Evolutionary conservation across 2,797 vertebrate species (phyloP).

Genomic region (Neoniphon sammara): DNA sequence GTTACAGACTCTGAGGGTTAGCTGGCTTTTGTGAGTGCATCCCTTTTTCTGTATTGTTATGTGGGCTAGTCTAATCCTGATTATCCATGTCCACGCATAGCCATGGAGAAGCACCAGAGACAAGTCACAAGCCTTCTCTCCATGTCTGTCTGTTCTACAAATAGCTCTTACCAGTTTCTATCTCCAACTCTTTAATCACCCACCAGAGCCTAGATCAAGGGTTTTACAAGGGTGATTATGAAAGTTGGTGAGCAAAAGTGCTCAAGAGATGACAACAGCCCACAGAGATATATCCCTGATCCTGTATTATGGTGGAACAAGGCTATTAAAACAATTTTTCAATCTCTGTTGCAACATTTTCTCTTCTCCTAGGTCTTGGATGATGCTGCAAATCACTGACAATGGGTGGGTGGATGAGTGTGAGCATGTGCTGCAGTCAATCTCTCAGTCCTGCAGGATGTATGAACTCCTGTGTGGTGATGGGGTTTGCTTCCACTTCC

Average conservation of each 20-base stretch:
- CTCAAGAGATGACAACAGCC: slow-evolving; percentile 39
- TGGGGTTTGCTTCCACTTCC: not conserved
- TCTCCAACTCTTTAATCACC: slow-evolving; percentile 68
- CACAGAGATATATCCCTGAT: slow-evolving; percentile 52
- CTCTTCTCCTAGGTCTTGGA: not conserved
- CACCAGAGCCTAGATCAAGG: slow-evolving; percentile 62
- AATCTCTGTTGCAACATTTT: slow-evolving; percentile 10
- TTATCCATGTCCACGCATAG: slow-evolving; percentile 57
- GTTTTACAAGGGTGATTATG: slow-evolving; percentile 69
- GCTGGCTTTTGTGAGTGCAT: slow-evolving; percentile 9
- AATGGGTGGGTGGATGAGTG: not conserved
- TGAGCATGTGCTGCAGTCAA: not conserved
- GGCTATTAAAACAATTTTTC: slow-evolving; percentile 21
- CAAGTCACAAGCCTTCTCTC: slow-evolving; percentile 28
- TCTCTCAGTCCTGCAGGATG: not conserved
- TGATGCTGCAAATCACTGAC: slow-evolving; percentile 26
- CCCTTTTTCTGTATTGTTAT: slow-evolving; percentile 42
- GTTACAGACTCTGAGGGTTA: slow-evolving; percentile 18
- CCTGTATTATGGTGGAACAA: slow-evolving; percentile 28
- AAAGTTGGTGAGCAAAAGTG: slow-evolving; percentile 60
- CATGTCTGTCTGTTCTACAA: slow-evolving; percentile 52
- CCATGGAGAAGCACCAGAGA: slow-evolving; percentile 29
- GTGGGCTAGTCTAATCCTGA: slow-evolving; percentile 65
- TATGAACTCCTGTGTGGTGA: not conserved
- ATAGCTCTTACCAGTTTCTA: slow-evolving; percentile 57